Conservation (phyloP, 2,113 vertebrate species). For the Chionodraco myersi region DNA sequence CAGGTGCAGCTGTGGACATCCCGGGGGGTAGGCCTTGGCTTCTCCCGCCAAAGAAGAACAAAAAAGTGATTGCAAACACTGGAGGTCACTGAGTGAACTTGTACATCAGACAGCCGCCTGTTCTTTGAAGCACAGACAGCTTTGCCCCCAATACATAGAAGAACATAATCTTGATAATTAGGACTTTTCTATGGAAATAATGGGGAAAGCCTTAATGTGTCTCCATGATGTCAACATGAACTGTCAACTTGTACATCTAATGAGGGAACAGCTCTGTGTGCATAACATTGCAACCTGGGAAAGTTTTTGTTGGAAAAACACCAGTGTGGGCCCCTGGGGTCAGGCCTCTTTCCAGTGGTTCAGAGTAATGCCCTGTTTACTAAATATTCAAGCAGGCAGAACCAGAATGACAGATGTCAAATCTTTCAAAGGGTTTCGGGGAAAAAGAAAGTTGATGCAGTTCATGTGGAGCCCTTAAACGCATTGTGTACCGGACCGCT, state of each 20-base stretch:
- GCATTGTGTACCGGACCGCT: constrained; percentile 54
- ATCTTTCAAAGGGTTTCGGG: neutral
- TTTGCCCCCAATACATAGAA: constrained; percentile 12
- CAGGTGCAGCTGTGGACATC: constrained; percentile 53
- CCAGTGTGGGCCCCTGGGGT: constrained; percentile 19
- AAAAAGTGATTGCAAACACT: constrained; percentile 22
- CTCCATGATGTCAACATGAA: constrained; percentile 56
- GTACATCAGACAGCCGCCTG: constrained; percentile 27
- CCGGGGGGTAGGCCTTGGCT: constrained; percentile 24
- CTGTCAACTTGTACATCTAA: constrained; percentile 73
- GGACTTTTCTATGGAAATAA: constrained; percentile 63
- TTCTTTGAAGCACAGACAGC: constrained; percentile 45
- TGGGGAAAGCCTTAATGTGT: constrained; percentile 22
- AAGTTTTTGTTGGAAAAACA: constrained; percentile 47
- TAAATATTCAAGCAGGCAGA: constrained; percentile 29
- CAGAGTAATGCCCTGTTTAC: constrained; percentile 53
- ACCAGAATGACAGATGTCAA: neutral
- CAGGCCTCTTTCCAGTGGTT: constrained; percentile 39
- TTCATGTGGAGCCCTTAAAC: constrained; percentile 15
- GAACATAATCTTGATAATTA: constrained; percentile 72
- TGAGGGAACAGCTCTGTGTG: constrained; percentile 57
- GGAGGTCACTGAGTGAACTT: constrained; percentile 42
- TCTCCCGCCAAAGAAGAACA: constrained; percentile 25
- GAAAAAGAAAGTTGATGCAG: neutral
- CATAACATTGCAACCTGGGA: constrained; percentile 53